Percentiles rank a stretch among this genome's conserved stretches.
Conservation (phyloP, 2,797 vertebrate genomes). For the Malacoraja senta region DNA sequence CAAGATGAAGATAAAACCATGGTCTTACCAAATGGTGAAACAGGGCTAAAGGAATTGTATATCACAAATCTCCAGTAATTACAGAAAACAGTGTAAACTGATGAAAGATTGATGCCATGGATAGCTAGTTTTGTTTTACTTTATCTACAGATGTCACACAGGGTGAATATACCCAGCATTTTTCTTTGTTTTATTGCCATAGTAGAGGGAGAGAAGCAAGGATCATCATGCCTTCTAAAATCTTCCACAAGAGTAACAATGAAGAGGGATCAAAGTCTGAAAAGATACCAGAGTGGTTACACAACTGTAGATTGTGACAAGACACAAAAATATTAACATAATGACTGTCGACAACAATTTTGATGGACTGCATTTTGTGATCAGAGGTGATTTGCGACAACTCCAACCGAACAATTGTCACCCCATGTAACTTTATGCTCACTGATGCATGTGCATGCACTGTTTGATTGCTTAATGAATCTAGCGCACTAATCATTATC, state of each 20-base stretch:
- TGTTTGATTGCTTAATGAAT: no score
- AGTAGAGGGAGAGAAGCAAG: neutral
- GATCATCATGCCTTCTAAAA: neutral
- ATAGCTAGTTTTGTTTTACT: neutral
- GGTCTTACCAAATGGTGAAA: no score
- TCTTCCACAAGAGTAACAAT: neutral
- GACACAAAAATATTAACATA: neutral
- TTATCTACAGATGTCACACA: neutral
- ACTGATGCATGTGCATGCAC: no score
- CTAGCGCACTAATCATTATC: no score
- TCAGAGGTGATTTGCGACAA: no score
- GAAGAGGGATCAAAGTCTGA: neutral
- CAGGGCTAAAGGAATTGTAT: no score
- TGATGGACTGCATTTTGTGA: no score
- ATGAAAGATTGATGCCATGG: neutral
- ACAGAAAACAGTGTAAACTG: neutral
- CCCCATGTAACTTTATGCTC: no score
- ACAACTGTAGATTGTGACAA: neutral
- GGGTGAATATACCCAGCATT: neutral
- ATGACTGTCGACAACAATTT: no score
- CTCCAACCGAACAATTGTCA: no score
- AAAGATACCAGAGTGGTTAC: neutral
- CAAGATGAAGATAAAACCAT: no score
- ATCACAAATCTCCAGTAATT: neutral
- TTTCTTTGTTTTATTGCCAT: neutral